Evolutionary conservation across 2,888 invertebrate species (phyloP).

Genomic region (Drosophila neonasuta): DNA sequence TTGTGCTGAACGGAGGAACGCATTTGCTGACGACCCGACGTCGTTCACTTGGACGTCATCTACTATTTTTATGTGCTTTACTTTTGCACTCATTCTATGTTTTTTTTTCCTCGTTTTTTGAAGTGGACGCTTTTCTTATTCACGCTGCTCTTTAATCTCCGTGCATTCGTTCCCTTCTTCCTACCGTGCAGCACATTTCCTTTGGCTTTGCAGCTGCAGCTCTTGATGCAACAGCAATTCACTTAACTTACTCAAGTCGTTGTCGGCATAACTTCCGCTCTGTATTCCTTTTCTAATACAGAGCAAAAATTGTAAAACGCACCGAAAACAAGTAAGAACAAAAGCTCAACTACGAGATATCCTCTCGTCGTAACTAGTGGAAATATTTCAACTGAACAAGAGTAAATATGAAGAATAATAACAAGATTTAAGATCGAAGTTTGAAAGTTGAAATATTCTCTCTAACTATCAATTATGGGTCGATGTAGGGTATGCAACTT

Average conservation of each 20-base stretch:
- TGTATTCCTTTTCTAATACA: constrained; percentile 20
- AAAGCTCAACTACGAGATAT: background rate
- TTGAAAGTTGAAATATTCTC: too few species aligned
- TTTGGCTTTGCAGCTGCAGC: constrained; percentile 39
- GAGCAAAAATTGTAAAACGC: constrained; percentile 3
- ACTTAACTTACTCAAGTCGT: constrained; percentile 78
- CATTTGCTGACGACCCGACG: constrained; percentile 39
- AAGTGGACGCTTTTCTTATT: constrained; percentile 32
- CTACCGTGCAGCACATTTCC: constrained; percentile 49
- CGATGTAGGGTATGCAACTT: constrained; percentile 20
- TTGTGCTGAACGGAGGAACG: constrained; percentile 33
- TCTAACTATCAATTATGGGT: too few species aligned
- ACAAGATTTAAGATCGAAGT: too few species aligned
- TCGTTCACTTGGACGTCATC: constrained; percentile 45
- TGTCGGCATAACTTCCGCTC: constrained; percentile 74
- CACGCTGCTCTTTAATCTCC: constrained; percentile 56
- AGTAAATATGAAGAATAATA: too few species aligned
- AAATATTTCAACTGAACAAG: background rate
- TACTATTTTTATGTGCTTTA: constrained; percentile 47
- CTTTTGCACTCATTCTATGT: constrained; percentile 13
- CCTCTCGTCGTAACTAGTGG: background rate
- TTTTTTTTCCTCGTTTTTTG: background rate
- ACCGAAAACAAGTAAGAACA: constrained; percentile 5
- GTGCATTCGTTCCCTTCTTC: constrained; percentile 18
- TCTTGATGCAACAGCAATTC: constrained; percentile 68